Conservation (phyloP, 2,797 vertebrate genomes). For the Peromyscus aztecus region DNA sequence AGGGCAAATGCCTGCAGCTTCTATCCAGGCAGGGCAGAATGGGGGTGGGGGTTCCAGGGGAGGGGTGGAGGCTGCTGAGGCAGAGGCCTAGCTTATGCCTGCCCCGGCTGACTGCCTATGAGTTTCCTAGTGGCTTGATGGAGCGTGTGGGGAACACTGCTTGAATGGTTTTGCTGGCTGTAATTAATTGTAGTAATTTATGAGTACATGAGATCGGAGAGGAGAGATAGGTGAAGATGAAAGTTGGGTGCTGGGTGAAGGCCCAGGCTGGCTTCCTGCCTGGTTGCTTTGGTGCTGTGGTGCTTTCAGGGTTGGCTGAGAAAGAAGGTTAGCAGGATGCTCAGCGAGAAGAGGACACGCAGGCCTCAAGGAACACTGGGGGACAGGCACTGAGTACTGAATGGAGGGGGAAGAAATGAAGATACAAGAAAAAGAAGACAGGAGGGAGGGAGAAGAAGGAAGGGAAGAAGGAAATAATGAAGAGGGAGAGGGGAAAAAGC, state of each 20-base stretch:
- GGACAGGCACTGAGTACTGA: background rate
- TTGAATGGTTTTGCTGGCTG: conserved; percentile 85
- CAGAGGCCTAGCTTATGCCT: conserved; percentile 60
- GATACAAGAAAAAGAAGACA: background rate
- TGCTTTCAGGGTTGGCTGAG: conserved; percentile 64
- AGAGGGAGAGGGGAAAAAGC: background rate
- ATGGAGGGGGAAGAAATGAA: background rate
- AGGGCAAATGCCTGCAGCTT: conserved; percentile 70
- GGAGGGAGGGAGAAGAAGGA: background rate
- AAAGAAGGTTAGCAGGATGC: conserved; percentile 10
- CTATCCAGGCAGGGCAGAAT: conserved; percentile 50
- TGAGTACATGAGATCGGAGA: conserved; percentile 86
- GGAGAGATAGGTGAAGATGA: conserved; percentile 85
- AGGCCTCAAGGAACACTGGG: conserved; percentile 55
- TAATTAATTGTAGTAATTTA: conserved; percentile 91
- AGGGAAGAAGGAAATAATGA: background rate
- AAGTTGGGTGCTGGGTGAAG: conserved; percentile 86
- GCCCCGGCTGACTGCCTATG: conserved; percentile 54
- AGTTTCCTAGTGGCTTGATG: conserved; percentile 70
- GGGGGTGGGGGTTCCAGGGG: background rate
- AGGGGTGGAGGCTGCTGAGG: conserved; percentile 45
- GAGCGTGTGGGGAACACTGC: conserved; percentile 65
- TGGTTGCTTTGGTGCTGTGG: conserved; percentile 63
- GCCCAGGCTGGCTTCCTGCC: conserved; percentile 78
- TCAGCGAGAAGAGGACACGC: background rate